Evolutionary conservation across 37 sponge, comb jelly and placozoan species (phyloP), one percentile per base, ranked within the genome.

Genomic region (Spongilla lacustris): DNA sequence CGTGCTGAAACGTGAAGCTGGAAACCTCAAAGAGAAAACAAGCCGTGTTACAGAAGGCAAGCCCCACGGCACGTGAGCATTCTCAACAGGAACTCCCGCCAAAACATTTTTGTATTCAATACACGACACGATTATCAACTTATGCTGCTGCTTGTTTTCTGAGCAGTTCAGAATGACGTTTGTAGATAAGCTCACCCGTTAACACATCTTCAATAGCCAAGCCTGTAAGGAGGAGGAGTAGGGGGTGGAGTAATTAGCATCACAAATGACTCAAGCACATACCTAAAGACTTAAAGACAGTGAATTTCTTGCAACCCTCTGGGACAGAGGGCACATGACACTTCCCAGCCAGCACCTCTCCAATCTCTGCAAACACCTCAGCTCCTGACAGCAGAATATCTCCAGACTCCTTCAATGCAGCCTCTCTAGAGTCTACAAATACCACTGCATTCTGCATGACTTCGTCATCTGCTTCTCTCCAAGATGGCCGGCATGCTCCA

Each of bases 131-230:
- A 9, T 41, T 41, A 3, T 41, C 41, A 41, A 41, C 3, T 41
- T 6, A 41, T 6, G 6, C 6, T 41, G 6, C 41, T 41, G 6
- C 6, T 41, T 41, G 41, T 41, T 41, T 6, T 6, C 41, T 6
- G 41, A 41, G 41, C 41, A 41, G 6, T 41, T 88, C 76, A 32
- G 36, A 71, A 76, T 75, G 77, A 68, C 81, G 90, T 29, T 91
- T 84, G 74, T 91, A 95, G 13, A 95, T 83, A n/a, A 93, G 83
- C 25, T 84, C 58, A 30, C 87, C 96, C 76, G 92, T 80, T 0
- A 87, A 83, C 9, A 93, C 93, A 71, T 97, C 98, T 75, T 97
- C 96, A 34, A 97, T 49, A 23, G 98, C 98, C 86, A 97, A 81
- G 26, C 97, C 97, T 94, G 75, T 26, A 76, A 11, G 22, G 49